phyloP scores from a whole-genome alignment of 2,888 invertebrate species.

The Steinernema carpocapsae region DNA sequence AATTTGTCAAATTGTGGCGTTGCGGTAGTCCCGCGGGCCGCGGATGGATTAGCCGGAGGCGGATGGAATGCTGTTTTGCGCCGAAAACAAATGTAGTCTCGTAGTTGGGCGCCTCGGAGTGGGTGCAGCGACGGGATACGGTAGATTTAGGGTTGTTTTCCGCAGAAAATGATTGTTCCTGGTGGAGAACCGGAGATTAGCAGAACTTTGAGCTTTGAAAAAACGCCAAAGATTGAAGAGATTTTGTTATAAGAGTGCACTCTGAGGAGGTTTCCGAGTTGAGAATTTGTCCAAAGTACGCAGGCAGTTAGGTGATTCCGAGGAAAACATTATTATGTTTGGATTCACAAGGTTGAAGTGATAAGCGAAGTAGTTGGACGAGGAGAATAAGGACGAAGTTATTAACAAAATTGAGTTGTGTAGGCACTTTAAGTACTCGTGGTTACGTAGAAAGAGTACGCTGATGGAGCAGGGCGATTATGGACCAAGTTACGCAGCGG shows the following conservation, averaged over 20 bases:
- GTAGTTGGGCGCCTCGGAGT: not conserved
- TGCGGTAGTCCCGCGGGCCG: conserved; percentile 5
- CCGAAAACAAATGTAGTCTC: conserved; percentile 22
- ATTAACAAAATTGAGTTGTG: no score
- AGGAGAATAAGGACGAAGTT: no score
- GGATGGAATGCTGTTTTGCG: conserved; percentile 12
- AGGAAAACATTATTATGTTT: not conserved
- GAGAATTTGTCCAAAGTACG: conserved; percentile 5
- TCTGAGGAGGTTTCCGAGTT: conserved; percentile 29
- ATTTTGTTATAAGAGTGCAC: not conserved
- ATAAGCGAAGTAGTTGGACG: no score
- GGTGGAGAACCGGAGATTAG: not conserved
- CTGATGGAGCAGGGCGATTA: no score
- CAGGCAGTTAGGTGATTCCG: not conserved
- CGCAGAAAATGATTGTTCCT: no score
- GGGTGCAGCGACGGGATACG: not conserved
- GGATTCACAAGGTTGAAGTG: no score
- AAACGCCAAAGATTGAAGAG: not conserved
- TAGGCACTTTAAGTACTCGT: no score
- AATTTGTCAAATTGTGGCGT: conserved; percentile 29
- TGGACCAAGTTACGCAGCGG: no score
- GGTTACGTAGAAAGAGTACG: no score
- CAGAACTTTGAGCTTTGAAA: not conserved
- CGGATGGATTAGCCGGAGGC: not conserved
- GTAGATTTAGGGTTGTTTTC: conserved; percentile 17